These are phyloP conservation scores for Machimus atricapillus DNA, from an alignment of 2,888 invertebrate species.

Conservation along the genomic window DNA sequence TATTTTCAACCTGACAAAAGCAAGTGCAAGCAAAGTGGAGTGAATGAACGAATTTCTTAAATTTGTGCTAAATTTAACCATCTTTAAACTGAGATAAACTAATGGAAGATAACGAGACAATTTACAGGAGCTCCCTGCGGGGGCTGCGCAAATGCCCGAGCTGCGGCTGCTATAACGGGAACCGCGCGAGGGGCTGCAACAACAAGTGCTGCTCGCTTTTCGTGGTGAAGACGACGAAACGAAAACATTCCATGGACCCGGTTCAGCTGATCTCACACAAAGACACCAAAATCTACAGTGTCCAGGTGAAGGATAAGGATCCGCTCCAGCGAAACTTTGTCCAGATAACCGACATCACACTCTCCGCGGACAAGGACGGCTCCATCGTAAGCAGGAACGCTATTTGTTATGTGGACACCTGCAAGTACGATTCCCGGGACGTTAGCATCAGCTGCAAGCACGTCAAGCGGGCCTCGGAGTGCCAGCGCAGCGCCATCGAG, in stretches of 20 bases:
- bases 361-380: conserved; percentile 59
- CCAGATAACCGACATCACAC: conserved; percentile 64
- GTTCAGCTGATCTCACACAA: conserved; percentile 68
- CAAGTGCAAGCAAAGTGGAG: background rate
- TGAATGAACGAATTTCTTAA: background rate
- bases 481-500: conserved; percentile 52
- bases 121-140: conserved; percentile 56
- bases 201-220: conserved; percentile 70
- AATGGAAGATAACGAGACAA: background rate
- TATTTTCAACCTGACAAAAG: background rate
- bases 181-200: conserved; percentile 75
- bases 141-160: conserved; percentile 78
- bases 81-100: background rate
- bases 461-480: conserved; percentile 51
- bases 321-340: conserved; percentile 79
- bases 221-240: background rate
- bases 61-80: background rate
- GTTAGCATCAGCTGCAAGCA: conserved; percentile 55
- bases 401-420: conserved; percentile 54
- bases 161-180: conserved; percentile 79
- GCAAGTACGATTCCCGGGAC: conserved; percentile 53
- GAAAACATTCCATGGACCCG: conserved; percentile 53
- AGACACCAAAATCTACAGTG: conserved; percentile 71
- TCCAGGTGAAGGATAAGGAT: conserved; percentile 72
- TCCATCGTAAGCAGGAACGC: conserved; percentile 55